These are phyloP conservation scores for Myxocyprinus asiaticus DNA, from an alignment of 2,113 vertebrate species.

Conservation along the genomic window DNA sequence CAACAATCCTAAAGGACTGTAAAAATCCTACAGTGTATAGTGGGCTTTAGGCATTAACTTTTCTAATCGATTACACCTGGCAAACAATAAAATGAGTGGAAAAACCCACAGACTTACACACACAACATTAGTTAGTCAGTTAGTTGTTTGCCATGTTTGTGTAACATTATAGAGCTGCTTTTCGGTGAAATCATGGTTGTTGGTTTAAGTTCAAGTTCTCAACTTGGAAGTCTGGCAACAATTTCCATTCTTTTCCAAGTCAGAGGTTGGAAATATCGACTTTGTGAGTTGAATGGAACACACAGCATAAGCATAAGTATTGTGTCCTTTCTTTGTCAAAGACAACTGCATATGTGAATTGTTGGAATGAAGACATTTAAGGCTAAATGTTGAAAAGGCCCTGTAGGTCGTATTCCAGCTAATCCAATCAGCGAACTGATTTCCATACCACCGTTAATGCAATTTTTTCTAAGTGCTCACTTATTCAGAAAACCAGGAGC, in stretches of 20 bases:
- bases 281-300: not conserved
- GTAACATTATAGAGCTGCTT: not conserved
- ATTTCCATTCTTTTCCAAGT: conserved; percentile 54
- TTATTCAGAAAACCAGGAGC: conserved; percentile 74
- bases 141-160: too few relatives aligned
- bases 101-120: too few relatives aligned
- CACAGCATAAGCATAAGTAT: not conserved
- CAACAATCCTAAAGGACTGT: too few relatives aligned
- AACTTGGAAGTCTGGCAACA: conserved; percentile 51
- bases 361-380: conserved; percentile 67
- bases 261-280: not conserved
- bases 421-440: conserved; percentile 78
- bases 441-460: conserved; percentile 80
- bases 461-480: conserved; percentile 79
- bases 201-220: conserved; percentile 59
- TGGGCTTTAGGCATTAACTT: too few relatives aligned
- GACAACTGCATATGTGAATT: conserved; percentile 62
- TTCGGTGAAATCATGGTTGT: conserved; percentile 47
- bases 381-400: conserved; percentile 73
- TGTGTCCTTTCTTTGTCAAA: conserved; percentile 13
- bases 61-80: too few relatives aligned
- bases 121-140: too few relatives aligned
- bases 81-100: too few relatives aligned
- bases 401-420: conserved; percentile 73
- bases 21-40: too few relatives aligned